Percentiles rank a stretch among this genome's conserved stretches.
phyloP scores from a whole-genome alignment of 1,140 invertebrate genomes.

The Ostrea denselamellosa region DNA sequence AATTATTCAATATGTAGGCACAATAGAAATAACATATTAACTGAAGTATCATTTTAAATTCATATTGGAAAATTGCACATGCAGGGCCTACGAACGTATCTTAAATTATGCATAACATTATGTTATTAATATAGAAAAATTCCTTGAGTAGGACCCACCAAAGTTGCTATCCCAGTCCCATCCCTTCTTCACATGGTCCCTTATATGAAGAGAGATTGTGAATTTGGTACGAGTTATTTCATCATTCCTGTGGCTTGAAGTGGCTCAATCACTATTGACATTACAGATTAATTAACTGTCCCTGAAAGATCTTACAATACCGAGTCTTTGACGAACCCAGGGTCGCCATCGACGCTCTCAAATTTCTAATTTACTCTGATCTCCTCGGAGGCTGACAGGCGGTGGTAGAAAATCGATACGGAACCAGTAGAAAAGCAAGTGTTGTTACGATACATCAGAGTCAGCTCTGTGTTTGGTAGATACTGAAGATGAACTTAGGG shows the following conservation, averaged over 20 bases:
- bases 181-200: too few species aligned
- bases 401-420: neutral
- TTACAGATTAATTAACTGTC: constrained; percentile 16
- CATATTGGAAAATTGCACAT: too few species aligned
- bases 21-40: too few species aligned
- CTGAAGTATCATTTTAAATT: too few species aligned
- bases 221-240: too few species aligned
- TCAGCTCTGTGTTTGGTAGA: neutral
- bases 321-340: neutral
- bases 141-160: too few species aligned
- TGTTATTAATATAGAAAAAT: too few species aligned
- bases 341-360: constrained; percentile 14
- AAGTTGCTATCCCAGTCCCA: too few species aligned
- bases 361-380: constrained; percentile 38
- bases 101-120: too few species aligned
- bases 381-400: neutral
- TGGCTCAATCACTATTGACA: neutral
- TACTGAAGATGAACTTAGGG: neutral
- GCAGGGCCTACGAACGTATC: too few species aligned
- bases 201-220: too few species aligned
- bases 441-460: neutral
- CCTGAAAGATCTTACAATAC: neutral
- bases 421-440: neutral
- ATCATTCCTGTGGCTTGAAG: neutral
- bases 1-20: too few species aligned